Percentiles rank a stretch among this genome's conserved stretches.
These are phyloP conservation scores for Pimephales promelas DNA, from an alignment of 2,113 vertebrate species.

Conservation along the genomic window DNA sequence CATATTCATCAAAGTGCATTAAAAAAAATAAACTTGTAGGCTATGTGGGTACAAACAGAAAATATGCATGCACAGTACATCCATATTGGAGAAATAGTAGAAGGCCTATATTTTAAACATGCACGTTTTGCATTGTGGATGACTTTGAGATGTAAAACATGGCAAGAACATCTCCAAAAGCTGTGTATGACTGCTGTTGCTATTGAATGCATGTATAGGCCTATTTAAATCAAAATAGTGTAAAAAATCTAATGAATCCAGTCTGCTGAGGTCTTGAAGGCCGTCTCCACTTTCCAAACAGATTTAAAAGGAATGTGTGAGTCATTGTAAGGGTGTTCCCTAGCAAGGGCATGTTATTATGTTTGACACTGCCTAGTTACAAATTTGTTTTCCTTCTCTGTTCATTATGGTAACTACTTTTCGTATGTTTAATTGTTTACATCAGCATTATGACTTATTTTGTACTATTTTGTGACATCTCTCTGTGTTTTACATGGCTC, in stretches of 20 bases:
- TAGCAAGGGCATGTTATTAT: neutral
- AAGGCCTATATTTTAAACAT: too few species aligned
- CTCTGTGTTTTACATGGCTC: neutral
- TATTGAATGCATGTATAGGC: neutral
- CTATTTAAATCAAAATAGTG: neutral
- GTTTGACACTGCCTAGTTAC: neutral
- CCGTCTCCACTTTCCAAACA: neutral
- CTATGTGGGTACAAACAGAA: too few species aligned
- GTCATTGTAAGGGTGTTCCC: slow-evolving; percentile 50
- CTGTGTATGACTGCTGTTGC: slow-evolving; percentile 20
- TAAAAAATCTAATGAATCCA: neutral
- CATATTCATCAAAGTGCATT: too few species aligned
- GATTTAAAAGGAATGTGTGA: slow-evolving; percentile 21
- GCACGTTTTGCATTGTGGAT: too few species aligned
- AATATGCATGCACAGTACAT: too few species aligned
- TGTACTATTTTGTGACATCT: too few species aligned
- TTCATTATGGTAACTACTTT: neutral
- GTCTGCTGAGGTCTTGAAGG: neutral
- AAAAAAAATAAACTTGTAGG: too few species aligned
- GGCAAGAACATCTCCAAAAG: neutral
- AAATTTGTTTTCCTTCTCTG: neutral
- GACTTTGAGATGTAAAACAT: neutral
- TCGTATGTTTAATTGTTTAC: neutral
- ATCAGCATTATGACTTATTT: neutral
- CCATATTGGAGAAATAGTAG: too few species aligned